Conservation (phyloP, 2,888 invertebrate species). For the Rhagonycha fulva region DNA sequence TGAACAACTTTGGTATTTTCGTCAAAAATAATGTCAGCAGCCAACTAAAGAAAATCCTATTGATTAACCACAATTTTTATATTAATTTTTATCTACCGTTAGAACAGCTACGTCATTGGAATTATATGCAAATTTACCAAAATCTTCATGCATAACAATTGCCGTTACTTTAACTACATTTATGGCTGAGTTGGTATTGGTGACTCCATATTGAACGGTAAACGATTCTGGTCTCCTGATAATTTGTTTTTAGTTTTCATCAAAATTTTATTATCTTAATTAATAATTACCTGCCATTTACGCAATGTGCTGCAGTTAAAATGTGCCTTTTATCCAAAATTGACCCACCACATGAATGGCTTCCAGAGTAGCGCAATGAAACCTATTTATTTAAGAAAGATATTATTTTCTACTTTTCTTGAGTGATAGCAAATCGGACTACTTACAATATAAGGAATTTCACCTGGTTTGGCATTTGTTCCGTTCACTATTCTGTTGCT, state of each 20-base stretch:
- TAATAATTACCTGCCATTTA: neutral
- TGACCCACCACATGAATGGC: slow-evolving; percentile 31
- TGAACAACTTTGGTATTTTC: slow-evolving; percentile 22
- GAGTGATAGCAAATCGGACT: neutral
- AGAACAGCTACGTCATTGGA: slow-evolving; percentile 36
- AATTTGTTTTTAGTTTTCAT: neutral
- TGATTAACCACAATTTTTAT: neutral
- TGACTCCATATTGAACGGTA: slow-evolving; percentile 30
- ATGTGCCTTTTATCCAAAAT: slow-evolving; percentile 29
- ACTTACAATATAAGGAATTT: slow-evolving; percentile 36
- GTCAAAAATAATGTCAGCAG: slow-evolving; percentile 30
- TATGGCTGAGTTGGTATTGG: slow-evolving; percentile 11
- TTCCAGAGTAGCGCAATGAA: slow-evolving; percentile 4
- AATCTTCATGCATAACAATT: slow-evolving; percentile 23
- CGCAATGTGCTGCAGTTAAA: slow-evolving; percentile 34
- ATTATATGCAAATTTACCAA: neutral
- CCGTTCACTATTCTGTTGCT: slow-evolving; percentile 32
- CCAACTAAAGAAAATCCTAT: slow-evolving; percentile 30
- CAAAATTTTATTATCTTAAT: neutral
- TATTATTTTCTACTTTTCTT: neutral
- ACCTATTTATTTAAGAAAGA: slow-evolving; percentile 12
- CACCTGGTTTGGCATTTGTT: slow-evolving; percentile 29
- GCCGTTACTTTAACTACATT: slow-evolving; percentile 22
- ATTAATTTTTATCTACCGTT: neutral
- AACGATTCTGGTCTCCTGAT: neutral